Base-by-base conservation (phyloP, 37 sponge, comb jelly and placozoan species). In the Chondrilla cf. caribensis region DNA sequence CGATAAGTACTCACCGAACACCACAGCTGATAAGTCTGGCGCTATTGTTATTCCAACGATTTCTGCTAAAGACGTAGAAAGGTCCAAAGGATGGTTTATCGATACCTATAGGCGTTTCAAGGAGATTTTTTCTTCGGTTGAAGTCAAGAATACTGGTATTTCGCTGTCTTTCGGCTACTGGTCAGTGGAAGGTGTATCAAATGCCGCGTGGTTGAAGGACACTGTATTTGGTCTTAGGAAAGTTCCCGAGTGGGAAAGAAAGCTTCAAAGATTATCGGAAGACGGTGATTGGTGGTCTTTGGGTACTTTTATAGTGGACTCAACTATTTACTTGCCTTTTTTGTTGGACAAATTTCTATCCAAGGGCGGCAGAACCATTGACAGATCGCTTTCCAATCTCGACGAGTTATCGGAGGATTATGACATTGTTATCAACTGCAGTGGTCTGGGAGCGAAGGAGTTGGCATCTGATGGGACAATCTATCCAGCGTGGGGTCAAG, bases 341-440 rank as follows among this genome's bases (percentile, higher is more conserved):
- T n/a, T 87, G 33, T 75, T 72, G 83, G 2, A 26, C 3, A n/a
- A 26, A 19, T 58, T 85, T 55, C 22, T 1, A 6, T 3, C 37
- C 24, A 17, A 9, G 3, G 86, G 86, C 2, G 86, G 86, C 0
- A 18, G 1, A 0, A 67, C 64, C 18, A 41, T 42, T 28, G 28
- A 64, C 33, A 66, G 21, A 31, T 84, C 62, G 28, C 25, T 83
- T 15, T 6, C 4, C 21, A 78, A 51, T 35, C 31, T 83, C 5
- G 21, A 78, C 5, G 43, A 59, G 65, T 54, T 54, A 55, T 29
- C 78, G 6, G 4, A 24, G 18, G 54, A 40, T 15, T 89, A 62
- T 51, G 83, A 89, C 38, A 22, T 89, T 0, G 83, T 89, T 0
- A 28, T 89, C 19, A 89, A 89, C 39, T 89, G 90, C 58, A 82